Evolutionary conservation across 2,113 vertebrate species (phyloP).

Genomic region (Orthonyx spaldingii): DNA sequence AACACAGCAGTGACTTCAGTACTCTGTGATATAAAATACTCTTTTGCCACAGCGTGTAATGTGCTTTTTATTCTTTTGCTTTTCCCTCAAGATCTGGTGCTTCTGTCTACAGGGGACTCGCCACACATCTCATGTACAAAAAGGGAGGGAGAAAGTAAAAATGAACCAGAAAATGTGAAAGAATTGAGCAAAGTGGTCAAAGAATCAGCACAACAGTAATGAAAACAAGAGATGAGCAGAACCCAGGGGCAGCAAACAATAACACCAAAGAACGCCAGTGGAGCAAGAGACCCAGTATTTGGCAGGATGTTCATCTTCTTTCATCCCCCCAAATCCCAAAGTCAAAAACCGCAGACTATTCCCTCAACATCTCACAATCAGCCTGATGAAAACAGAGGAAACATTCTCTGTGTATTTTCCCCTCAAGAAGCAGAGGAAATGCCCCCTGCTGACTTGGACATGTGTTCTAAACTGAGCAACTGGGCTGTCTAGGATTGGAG

Average conservation of each 20-base stretch:
- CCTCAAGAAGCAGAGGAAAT: not conserved
- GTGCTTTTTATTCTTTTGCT: not conserved
- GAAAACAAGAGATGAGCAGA: not conserved
- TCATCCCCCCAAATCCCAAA: not conserved
- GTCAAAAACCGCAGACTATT: not conserved
- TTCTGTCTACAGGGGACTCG: not conserved
- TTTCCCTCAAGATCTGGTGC: not conserved
- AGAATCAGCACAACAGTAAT: not conserved
- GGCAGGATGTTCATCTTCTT: not conserved
- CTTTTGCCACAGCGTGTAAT: not conserved
- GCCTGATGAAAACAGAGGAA: not conserved
- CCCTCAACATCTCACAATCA: not conserved
- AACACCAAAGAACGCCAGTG: not conserved
- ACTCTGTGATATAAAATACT: not conserved
- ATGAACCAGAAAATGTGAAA: not conserved
- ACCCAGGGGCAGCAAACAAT: not conserved
- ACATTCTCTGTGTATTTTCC: not conserved
- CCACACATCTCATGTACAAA: rapidly evolving
- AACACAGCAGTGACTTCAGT: not conserved
- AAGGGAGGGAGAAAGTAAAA: not conserved
- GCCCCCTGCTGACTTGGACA: not conserved
- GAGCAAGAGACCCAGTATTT: not conserved
- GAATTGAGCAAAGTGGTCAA: not conserved
- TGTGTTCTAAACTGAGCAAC: not conserved
- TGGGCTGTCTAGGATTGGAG: not conserved